These are phyloP conservation scores for Sphyrna mokarran DNA, from an alignment of 2,113 vertebrate species.

Conservation along the genomic window DNA sequence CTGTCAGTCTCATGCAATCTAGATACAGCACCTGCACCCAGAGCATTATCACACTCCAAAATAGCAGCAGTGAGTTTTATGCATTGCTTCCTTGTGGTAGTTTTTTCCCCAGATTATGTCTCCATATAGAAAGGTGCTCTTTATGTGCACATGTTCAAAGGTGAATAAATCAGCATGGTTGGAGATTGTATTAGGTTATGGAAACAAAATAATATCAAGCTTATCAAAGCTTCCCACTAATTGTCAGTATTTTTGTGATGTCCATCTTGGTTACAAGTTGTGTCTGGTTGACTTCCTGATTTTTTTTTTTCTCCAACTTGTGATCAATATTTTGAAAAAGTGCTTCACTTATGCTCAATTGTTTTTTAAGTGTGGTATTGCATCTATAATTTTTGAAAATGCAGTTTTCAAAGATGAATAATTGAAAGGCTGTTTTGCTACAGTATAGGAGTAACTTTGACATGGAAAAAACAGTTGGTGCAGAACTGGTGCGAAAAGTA, in stretches of 20 bases:
- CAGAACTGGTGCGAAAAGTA: neutral
- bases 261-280: neutral
- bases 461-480: neutral
- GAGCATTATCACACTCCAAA: constrained; percentile 11
- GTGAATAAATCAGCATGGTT: neutral
- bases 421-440: neutral
- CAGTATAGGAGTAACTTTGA: neutral
- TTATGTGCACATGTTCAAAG: neutral
- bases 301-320: neutral
- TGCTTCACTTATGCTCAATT: neutral
- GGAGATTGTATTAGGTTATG: neutral
- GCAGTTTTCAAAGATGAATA: neutral
- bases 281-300: neutral
- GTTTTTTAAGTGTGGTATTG: neutral
- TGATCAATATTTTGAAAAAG: neutral
- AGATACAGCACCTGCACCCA: neutral
- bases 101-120: neutral
- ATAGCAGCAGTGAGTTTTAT: neutral
- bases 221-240: neutral
- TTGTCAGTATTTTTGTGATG: neutral
- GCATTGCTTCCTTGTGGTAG: neutral
- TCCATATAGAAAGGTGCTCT: neutral
- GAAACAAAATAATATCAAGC: neutral
- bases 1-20: neutral
- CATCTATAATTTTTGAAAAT: neutral